Evolutionary conservation across 2,113 vertebrate species (phyloP).

Genomic region (Pelecanus crispus): DNA sequence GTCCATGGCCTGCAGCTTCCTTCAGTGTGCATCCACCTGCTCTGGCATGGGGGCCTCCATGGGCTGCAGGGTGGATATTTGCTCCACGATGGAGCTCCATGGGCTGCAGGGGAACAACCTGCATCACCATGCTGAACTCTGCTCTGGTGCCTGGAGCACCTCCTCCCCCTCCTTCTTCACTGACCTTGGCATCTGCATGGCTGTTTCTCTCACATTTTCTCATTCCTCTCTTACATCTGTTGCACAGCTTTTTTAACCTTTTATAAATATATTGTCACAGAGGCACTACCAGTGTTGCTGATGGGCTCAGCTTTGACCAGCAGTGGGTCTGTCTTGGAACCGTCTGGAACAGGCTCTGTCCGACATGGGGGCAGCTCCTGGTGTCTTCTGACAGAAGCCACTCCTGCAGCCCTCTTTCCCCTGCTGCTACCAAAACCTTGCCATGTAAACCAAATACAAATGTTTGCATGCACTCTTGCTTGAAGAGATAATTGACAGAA

Average conservation of each 20-base stretch:
- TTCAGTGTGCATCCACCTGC: neutral
- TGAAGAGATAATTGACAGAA: neutral
- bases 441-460: neutral
- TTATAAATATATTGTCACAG: neutral
- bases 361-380: neutral
- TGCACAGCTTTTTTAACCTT: neutral
- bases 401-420: neutral
- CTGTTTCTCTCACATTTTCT: neutral
- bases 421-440: neutral
- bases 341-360: neutral
- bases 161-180: neutral
- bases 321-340: neutral
- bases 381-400: neutral
- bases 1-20: neutral
- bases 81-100: neutral
- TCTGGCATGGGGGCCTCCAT: neutral
- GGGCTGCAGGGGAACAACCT: neutral
- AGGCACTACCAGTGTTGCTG: neutral
- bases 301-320: neutral
- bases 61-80: neutral
- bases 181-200: neutral
- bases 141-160: neutral
- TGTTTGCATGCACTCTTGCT: neutral
- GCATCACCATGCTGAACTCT: neutral
- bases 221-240: neutral